phyloP scores from a whole-genome alignment of 2,888 invertebrate species.

The Nineta flava region DNA sequence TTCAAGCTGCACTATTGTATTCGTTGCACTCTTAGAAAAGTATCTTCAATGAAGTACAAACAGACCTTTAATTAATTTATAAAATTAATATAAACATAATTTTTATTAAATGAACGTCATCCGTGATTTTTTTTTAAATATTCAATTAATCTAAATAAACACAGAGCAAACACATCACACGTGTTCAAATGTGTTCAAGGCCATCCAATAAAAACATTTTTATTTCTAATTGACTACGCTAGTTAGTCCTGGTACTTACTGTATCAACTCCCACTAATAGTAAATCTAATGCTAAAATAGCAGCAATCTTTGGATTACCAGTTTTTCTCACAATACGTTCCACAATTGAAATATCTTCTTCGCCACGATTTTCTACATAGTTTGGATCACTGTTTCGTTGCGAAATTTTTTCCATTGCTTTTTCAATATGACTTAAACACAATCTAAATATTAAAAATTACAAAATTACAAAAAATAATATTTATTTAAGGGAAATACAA shows the following conservation, averaged over 20 bases:
- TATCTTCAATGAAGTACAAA: neutral
- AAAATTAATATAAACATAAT: too few relatives aligned
- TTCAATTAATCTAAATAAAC: too few relatives aligned
- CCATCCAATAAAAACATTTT: too few relatives aligned
- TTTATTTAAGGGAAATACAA: too few relatives aligned
- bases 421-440: constrained; percentile 38
- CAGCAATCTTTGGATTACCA: constrained; percentile 41
- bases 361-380: constrained; percentile 18
- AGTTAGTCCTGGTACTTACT: constrained; percentile 22
- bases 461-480: neutral
- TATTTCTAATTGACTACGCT: too few relatives aligned
- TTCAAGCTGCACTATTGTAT: too few relatives aligned
- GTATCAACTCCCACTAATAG: constrained; percentile 70
- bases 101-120: too few relatives aligned
- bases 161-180: too few relatives aligned
- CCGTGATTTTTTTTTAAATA: too few relatives aligned
- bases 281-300: constrained; percentile 59
- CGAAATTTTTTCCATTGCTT: constrained; percentile 33
- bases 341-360: constrained; percentile 34
- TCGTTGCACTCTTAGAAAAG: too few relatives aligned
- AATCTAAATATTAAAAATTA: constrained; percentile 24
- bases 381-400: constrained; percentile 15
- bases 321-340: constrained; percentile 39
- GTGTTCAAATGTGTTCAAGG: too few relatives aligned
- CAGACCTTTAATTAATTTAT: neutral